Evolutionary conservation across 2,113 vertebrate species (phyloP).

Genomic region (Piprites chloris): DNA sequence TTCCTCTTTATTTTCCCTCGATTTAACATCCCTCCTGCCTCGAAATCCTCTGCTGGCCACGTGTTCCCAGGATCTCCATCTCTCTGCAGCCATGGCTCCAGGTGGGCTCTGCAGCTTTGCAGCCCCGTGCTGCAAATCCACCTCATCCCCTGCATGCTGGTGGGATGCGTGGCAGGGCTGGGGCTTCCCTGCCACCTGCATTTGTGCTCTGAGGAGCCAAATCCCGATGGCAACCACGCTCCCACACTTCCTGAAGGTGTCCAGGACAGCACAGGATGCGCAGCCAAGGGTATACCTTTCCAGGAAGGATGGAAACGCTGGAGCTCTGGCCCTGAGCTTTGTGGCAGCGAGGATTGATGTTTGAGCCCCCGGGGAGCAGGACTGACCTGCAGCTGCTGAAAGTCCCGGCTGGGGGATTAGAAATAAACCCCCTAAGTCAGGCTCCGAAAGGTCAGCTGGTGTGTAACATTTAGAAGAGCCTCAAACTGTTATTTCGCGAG

Average conservation of each 20-base stretch:
- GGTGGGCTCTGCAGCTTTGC: background rate
- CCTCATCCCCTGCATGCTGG: background rate
- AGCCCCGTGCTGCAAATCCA: background rate
- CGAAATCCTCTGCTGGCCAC: background rate
- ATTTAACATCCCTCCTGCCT: background rate
- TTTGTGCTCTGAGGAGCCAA: background rate
- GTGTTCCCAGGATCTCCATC: background rate
- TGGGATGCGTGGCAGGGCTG: rapidly evolving
- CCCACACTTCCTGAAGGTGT: background rate
- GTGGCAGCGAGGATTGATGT: background rate
- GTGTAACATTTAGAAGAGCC: constrained; percentile 44
- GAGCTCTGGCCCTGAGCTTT: background rate
- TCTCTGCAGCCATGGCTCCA: background rate
- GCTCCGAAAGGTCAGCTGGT: background rate
- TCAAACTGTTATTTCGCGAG: constrained; percentile 45
- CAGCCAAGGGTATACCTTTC: background rate
- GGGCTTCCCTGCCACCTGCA: background rate
- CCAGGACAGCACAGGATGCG: background rate
- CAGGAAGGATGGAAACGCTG: background rate
- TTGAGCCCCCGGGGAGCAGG: background rate
- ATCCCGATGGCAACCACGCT: rapidly evolving
- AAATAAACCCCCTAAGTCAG: constrained; percentile 30
- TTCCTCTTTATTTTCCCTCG: background rate
- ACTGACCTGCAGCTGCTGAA: background rate
- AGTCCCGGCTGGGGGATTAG: constrained; percentile 2